phyloP scores from a whole-genome alignment of 2,113 vertebrate species.

The Talpa occidentalis region DNA sequence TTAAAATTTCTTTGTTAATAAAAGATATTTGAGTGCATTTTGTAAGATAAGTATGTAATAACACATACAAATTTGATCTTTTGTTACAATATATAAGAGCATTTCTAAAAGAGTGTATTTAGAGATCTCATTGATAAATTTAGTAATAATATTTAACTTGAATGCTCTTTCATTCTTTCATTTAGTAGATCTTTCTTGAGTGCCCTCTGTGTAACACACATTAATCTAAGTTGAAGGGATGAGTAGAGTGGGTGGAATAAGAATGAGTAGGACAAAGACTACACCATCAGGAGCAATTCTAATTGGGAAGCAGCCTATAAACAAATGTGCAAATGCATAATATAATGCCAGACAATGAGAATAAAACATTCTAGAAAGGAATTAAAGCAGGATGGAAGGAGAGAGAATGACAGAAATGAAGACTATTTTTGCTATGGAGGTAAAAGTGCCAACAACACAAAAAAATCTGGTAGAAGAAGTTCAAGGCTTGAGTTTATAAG shows the following conservation, averaged over 20 bases:
- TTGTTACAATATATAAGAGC: not conserved
- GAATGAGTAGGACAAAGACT: not conserved
- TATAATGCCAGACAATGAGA: not conserved
- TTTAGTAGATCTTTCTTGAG: not conserved
- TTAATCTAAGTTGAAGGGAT: not conserved
- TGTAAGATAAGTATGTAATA: not conserved
- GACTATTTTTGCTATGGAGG: not conserved
- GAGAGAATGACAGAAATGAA: not conserved
- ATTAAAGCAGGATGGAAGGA: not conserved
- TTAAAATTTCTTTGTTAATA: not conserved
- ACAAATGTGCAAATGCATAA: not conserved
- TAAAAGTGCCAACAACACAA: not conserved
- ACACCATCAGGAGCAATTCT: not conserved
- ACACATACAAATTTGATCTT: not conserved
- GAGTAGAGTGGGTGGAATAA: accelerated
- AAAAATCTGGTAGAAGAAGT: not conserved
- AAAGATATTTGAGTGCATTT: not conserved
- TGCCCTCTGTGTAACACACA: not conserved
- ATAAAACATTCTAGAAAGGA: not conserved
- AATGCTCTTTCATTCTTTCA: not conserved
- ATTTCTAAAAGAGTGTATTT: constrained; percentile 3
- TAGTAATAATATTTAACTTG: not conserved
- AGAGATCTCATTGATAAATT: not conserved
- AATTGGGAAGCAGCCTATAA: not conserved
- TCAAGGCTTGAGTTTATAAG: not conserved